Percentiles rank a stretch among this genome's conserved stretches.
Evolutionary conservation across 2,113 vertebrate species (phyloP).

Genomic region (Dipodomys stephensi): DNA sequence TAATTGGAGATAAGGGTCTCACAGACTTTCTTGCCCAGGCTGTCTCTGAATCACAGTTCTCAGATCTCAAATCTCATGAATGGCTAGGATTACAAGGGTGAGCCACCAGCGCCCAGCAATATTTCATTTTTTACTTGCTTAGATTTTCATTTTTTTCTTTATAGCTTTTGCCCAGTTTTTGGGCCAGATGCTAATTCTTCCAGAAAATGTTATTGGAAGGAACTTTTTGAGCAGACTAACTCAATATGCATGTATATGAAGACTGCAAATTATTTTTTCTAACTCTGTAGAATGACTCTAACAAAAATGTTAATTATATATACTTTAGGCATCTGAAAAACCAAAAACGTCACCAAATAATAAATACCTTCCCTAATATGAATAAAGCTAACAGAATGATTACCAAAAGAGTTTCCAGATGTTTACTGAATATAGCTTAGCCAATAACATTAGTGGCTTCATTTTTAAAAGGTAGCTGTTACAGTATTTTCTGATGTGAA

Average conservation of each 20-base stretch:
- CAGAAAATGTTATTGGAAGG: conserved; percentile 31
- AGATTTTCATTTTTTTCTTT: conserved; percentile 6
- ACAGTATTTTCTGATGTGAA: conserved; percentile 21
- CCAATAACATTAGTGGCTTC: neutral
- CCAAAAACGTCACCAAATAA: neutral
- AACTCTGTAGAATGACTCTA: conserved; percentile 42
- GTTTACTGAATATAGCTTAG: neutral
- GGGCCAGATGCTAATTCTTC: neutral
- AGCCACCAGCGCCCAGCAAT: neutral
- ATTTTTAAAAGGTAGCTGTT: neutral
- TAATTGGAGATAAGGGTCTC: too few relatives aligned
- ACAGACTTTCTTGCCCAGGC: too few relatives aligned
- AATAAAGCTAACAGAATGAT: neutral
- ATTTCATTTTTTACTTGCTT: neutral
- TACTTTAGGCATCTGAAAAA: conserved; percentile 10
- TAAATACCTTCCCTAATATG: neutral
- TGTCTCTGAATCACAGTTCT: too few relatives aligned
- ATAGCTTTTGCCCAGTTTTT: neutral
- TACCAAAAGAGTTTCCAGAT: conserved; percentile 10
- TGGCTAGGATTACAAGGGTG: too few relatives aligned
- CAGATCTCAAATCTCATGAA: too few relatives aligned
- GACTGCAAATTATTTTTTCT: neutral
- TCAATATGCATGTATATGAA: conserved; percentile 1
- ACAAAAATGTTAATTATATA: conserved; percentile 8
- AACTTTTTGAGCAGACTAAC: conserved; percentile 30